Evolutionary conservation across 2,888 invertebrate species (phyloP).

Genomic region (Eristalis intricaria): DNA sequence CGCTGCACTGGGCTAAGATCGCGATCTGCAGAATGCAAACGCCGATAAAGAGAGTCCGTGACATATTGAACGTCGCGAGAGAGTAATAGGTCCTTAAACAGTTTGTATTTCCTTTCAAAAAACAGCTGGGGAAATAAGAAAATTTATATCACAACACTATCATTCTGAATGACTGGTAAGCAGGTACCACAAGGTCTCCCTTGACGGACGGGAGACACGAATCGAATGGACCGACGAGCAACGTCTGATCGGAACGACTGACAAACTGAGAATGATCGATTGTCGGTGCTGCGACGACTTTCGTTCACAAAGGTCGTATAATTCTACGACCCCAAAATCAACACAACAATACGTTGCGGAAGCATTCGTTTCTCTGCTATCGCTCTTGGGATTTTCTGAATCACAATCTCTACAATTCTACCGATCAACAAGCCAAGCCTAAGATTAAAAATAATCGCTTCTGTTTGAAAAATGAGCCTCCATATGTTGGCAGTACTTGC

Average conservation of each 20-base stretch:
- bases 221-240: background rate
- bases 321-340: too few species aligned
- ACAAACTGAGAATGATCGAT: constrained; percentile 58
- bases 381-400: too few species aligned
- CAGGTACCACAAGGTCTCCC: background rate
- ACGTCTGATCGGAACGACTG: constrained; percentile 62
- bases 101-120: constrained; percentile 3
- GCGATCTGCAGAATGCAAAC: constrained; percentile 63
- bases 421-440: too few species aligned
- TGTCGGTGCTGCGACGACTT: constrained; percentile 30
- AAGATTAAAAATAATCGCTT: too few species aligned
- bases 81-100: constrained; percentile 8
- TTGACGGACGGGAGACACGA: background rate
- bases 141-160: background rate
- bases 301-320: too few species aligned
- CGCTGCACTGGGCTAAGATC: constrained; percentile 58
- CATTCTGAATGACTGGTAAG: constrained; percentile 27
- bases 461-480: too few species aligned
- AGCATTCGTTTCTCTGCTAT: too few species aligned
- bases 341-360: too few species aligned
- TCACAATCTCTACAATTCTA: too few species aligned
- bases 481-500: too few species aligned
- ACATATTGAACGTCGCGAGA: constrained; percentile 34
- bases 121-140: constrained; percentile 23
- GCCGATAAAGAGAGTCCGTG: constrained; percentile 52